A percentile compares a stretch with the other conserved stretches of the same genome.
Conservation (phyloP, 2,797 vertebrate genomes). For the Anniella stebbinsi region DNA sequence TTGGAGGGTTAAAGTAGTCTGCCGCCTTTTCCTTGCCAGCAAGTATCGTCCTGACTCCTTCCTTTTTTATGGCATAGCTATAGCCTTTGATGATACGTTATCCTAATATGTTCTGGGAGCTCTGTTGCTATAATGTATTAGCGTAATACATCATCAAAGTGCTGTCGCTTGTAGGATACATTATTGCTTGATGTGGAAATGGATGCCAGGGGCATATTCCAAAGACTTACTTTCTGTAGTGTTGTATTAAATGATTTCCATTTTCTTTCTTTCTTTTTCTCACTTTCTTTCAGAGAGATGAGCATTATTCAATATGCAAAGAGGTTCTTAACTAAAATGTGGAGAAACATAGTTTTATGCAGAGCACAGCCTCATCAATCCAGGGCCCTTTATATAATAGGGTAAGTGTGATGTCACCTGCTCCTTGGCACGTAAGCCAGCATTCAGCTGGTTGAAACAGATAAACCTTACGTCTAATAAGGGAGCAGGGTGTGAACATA, state of each 20-base stretch:
- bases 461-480: background rate
- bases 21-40: background rate
- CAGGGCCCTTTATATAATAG: background rate
- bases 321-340: constrained; percentile 19
- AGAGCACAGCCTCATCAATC: background rate
- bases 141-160: constrained; percentile 26
- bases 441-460: background rate
- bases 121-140: constrained; percentile 21
- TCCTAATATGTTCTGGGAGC: constrained; percentile 21
- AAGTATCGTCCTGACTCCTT: background rate
- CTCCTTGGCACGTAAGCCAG: background rate
- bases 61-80: background rate
- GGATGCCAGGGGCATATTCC: constrained; percentile 15
- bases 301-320: constrained; percentile 10
- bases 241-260: constrained; percentile 36
- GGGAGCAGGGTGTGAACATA: background rate
- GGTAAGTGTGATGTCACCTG: constrained; percentile 1
- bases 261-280: background rate
- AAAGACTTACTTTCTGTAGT: constrained; percentile 45
- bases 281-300: background rate
- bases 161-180: constrained; percentile 13
- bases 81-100: constrained; percentile 3
- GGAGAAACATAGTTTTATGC: background rate
- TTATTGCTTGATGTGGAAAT: constrained; percentile 24
- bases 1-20: constrained; percentile 4